Conservation (phyloP, 2,113 vertebrate species). For the Lipophrys pholis region DNA sequence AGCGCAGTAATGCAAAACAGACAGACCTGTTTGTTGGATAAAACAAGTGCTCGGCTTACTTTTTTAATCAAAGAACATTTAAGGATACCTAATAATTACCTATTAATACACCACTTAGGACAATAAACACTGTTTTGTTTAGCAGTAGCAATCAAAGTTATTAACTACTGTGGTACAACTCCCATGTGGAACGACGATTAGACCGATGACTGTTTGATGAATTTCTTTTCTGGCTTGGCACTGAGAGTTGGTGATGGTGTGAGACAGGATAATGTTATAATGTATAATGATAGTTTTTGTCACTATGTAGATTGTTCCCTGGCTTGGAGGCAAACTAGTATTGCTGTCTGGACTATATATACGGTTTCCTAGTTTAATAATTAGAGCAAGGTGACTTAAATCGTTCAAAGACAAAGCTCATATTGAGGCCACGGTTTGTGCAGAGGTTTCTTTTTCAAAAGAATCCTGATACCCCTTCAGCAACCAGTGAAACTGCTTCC, state of each 20-base stretch:
- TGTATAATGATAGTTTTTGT: not conserved
- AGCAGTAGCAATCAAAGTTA: no score
- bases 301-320: not conserved
- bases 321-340: not conserved
- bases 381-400: not conserved
- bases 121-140: slow-evolving; percentile 10
- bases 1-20: slow-evolving; percentile 44
- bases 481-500: not conserved
- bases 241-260: not conserved
- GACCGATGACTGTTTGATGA: no score
- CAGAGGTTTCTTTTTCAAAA: not conserved
- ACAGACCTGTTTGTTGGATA: slow-evolving; percentile 17
- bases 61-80: slow-evolving; percentile 1
- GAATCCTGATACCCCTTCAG: not conserved
- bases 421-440: not conserved
- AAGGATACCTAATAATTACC: slow-evolving; percentile 6
- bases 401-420: not conserved
- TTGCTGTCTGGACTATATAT: not conserved
- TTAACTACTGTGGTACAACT: no score
- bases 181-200: no score
- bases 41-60: slow-evolving; percentile 6
- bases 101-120: not conserved
- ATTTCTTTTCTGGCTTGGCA: no score
- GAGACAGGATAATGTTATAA: not conserved
- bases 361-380: slow-evolving; percentile 7